Evolutionary conservation across 2,113 vertebrate species (phyloP).

Genomic region (Perognathus longimembris): DNA sequence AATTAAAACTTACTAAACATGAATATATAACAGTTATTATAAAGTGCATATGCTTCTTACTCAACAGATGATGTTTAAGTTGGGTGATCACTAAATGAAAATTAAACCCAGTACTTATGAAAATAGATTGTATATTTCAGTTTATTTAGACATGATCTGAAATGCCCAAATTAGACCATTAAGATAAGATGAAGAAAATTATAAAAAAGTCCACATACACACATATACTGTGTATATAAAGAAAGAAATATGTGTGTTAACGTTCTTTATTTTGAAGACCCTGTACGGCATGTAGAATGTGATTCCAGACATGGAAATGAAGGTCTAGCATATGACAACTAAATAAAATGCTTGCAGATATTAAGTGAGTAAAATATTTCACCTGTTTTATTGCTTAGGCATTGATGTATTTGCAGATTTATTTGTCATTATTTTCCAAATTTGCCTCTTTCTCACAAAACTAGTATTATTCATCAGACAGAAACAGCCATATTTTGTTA

Average conservation of each 20-base stretch:
- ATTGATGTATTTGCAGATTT: slow-evolving; percentile 1
- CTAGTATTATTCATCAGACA: not conserved
- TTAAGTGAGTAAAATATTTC: not conserved
- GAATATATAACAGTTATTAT: not conserved
- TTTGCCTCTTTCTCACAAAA: slow-evolving; percentile 24
- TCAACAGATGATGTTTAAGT: not conserved
- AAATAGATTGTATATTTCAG: not conserved
- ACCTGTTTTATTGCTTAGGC: not conserved
- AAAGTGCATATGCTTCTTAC: not conserved
- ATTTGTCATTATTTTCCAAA: slow-evolving; percentile 1
- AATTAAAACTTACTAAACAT: not conserved
- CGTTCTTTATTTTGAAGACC: not conserved
- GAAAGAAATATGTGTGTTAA: not conserved
- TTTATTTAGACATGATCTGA: not conserved
- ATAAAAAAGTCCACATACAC: not conserved
- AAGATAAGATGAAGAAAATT: not conserved
- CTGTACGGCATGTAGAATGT: not conserved
- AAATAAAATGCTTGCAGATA: not conserved
- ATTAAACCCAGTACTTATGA: not conserved
- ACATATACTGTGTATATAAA: not conserved
- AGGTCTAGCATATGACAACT: not conserved
- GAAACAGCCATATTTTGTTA: slow-evolving; percentile 13
- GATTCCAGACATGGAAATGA: not conserved
- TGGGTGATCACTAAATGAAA: not conserved
- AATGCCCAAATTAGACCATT: slow-evolving; percentile 6